Conservation (phyloP, 2,113 vertebrate genomes). For the Pyxicephalus adspersus region DNA sequence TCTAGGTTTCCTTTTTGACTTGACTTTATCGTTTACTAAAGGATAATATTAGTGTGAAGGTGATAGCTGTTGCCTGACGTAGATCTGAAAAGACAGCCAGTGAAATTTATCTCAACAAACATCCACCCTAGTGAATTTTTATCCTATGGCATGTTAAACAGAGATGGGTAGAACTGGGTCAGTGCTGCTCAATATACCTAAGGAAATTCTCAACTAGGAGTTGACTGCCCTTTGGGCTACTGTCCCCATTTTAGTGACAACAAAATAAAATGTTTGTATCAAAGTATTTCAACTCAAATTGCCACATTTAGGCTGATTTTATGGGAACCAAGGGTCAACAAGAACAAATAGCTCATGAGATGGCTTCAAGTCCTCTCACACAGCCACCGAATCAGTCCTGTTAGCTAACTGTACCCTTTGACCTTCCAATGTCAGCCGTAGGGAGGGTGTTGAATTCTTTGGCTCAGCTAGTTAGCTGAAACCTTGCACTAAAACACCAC, state of each 20-base stretch:
- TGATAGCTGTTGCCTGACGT: slow-evolving; percentile 69
- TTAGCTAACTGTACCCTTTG: slow-evolving; percentile 55
- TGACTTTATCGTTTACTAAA: slow-evolving; percentile 79
- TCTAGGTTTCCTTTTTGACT: slow-evolving; percentile 77
- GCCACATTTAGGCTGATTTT: slow-evolving; percentile 56
- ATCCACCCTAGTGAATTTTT: slow-evolving; percentile 69
- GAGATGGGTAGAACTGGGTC: slow-evolving; percentile 51
- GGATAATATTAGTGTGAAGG: slow-evolving; percentile 78
- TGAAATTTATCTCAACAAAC: slow-evolving; percentile 77
- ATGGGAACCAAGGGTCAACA: slow-evolving; percentile 54
- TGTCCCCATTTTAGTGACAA: slow-evolving; percentile 55
- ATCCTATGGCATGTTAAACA: slow-evolving; percentile 62
- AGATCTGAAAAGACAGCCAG: slow-evolving; percentile 67
- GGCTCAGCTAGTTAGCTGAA: slow-evolving; percentile 45
- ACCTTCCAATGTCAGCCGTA: slow-evolving; percentile 56
- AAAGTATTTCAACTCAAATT: slow-evolving; percentile 54
- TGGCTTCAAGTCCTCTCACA: slow-evolving; percentile 51
- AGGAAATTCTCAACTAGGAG: slow-evolving; percentile 51
- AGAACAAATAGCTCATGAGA: slow-evolving; percentile 53
- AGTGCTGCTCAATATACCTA: slow-evolving; percentile 35
- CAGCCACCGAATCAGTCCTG: slow-evolving; percentile 41
- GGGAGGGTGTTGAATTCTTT: slow-evolving; percentile 45
- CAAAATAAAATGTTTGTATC: slow-evolving; percentile 55
- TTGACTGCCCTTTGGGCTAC: slow-evolving; percentile 46
- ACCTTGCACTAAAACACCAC: slow-evolving; percentile 46